Evolutionary conservation across 2,888 invertebrate genomes (phyloP), one percentile per base, ranked within the genome.

Genomic region (Chrysolina haemoptera): DNA sequence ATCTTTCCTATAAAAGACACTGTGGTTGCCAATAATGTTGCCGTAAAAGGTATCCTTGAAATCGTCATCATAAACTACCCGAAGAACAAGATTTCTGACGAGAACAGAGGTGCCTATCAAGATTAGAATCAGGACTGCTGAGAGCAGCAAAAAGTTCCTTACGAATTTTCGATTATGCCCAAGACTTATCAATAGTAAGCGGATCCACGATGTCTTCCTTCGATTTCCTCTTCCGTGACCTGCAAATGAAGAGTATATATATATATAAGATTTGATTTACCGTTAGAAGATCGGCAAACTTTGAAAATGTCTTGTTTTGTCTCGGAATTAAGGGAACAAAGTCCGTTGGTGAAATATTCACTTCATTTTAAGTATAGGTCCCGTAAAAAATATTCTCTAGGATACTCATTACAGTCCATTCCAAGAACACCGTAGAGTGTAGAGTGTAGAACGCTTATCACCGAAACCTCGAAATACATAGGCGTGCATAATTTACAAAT

Each of bases 1-100:
- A 59, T 91, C 59, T 22, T 71, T 43, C 20, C 76, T 70, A 48
- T 78, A 82, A 53, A 78, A 73, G 5, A 78, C 64, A 10, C 70
- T 68, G 68, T 78, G 78, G 10, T 71, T 67, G 27, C 75, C 76
- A 18, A 77, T 11, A 18, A 50, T 9, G 48, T 68, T 35, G 4
- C 70, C 77, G 18, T 73, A 77, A 27, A 71, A 48, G 14, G 43
- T 14, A 1, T 67, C 67, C 11, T 69, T 75, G 48, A 69, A 48
- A 46, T 46, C 1, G 0, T 67, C 55, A 6, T 69, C 59, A 35
- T 62, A 62, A 10, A 68, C 50, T 2, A 16, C 40, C 48, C 64
- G 20, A 12, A 46, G 10, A 9, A 35, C 62, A 2, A 62, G 43
- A 1, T 71, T 64, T 43, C 43, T 55, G 1, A 71, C 41, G 5